These are phyloP conservation scores for Amazona ochrocephala DNA, from an alignment of 2,797 vertebrate species.

Conservation along the genomic window DNA sequence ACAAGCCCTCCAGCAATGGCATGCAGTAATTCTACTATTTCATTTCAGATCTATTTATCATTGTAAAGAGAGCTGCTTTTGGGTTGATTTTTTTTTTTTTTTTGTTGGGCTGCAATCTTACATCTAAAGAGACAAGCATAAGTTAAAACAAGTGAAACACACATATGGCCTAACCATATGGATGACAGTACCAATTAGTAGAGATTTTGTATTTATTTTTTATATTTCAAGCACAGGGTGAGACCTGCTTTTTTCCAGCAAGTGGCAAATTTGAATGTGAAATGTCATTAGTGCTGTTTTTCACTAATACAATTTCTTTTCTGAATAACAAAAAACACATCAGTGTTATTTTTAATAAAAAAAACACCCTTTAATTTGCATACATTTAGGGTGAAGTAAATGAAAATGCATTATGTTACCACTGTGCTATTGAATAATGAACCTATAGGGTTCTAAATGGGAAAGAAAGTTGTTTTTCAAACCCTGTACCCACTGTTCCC, in stretches of 20 bases:
- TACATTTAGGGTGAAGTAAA: conserved; percentile 80
- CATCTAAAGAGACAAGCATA: neutral
- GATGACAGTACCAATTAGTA: conserved; percentile 49
- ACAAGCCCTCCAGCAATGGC: neutral
- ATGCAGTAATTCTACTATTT: neutral
- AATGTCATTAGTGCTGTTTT: conserved; percentile 74
- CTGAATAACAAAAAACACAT: conserved; percentile 80
- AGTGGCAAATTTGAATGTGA: conserved; percentile 74
- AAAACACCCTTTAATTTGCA: conserved; percentile 81
- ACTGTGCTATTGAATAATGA: conserved; percentile 77
- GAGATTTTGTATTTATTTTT: conserved; percentile 45
- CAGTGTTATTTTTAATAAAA: conserved; percentile 82
- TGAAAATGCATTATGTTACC: conserved; percentile 79
- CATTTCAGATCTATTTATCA: neutral
- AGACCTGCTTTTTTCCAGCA: conserved; percentile 61
- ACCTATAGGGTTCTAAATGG: conserved; percentile 70
- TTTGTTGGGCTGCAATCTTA: conserved; percentile 6
- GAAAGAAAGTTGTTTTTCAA: conserved; percentile 68
- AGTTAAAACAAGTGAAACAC: conserved; percentile 50
- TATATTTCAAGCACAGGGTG: conserved; percentile 52
- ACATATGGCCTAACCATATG: conserved; percentile 8
- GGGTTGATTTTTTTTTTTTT: neutral
- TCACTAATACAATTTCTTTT: conserved; percentile 73
- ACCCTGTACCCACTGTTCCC: conserved; percentile 53
- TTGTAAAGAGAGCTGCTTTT: neutral